These are phyloP conservation scores for Neomorphus geoffroyi DNA, from an alignment of 2,797 vertebrate species.

Conservation along the genomic window DNA sequence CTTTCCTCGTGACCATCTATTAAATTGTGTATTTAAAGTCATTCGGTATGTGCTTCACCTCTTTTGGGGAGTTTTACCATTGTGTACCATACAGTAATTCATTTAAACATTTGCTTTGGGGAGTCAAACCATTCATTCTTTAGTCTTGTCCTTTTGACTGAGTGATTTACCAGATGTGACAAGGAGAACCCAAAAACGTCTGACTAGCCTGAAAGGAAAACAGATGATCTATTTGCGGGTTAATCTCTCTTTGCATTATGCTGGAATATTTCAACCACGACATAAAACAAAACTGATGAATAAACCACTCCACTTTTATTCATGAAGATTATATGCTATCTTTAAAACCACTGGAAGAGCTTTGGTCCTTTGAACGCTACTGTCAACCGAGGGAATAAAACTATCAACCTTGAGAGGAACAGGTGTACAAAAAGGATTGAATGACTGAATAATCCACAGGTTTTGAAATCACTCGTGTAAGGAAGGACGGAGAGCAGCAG, in stretches of 20 bases:
- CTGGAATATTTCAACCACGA: background rate
- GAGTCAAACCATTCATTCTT: slow-evolving; percentile 34
- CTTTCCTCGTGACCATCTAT: slow-evolving; percentile 16
- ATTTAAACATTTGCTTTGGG: slow-evolving; percentile 8
- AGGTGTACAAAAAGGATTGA: fast-evolving
- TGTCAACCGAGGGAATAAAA: background rate
- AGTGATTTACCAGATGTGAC: slow-evolving; percentile 30
- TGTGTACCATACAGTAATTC: slow-evolving; percentile 10
- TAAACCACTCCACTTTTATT: background rate
- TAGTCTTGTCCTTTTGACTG: background rate
- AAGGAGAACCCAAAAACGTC: background rate
- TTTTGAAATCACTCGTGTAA: background rate
- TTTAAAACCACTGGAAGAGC: background rate
- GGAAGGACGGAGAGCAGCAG: background rate
- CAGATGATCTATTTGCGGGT: background rate
- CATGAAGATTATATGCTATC: background rate
- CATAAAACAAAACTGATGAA: background rate
- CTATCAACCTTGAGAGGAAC: background rate
- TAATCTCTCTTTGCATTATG: background rate
- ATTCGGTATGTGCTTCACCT: slow-evolving; percentile 21
- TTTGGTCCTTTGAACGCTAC: background rate
- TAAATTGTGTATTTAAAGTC: slow-evolving; percentile 8
- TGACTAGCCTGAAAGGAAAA: slow-evolving; percentile 4
- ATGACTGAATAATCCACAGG: background rate
- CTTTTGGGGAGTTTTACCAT: slow-evolving; percentile 25